phyloP scores from a whole-genome alignment of 2,797 vertebrate genomes.

The Forpus xanthops region DNA sequence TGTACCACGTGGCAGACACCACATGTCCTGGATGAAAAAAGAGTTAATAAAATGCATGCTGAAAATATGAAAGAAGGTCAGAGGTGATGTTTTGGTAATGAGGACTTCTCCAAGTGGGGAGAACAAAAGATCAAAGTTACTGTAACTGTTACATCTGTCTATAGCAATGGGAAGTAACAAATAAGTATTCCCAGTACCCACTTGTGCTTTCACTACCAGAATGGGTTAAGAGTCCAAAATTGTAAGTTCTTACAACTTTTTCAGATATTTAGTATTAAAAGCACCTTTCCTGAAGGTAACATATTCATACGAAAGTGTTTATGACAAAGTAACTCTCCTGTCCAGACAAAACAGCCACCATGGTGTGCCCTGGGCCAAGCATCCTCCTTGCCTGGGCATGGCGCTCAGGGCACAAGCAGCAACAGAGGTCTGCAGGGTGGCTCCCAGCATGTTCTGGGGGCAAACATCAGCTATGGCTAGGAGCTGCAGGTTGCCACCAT shows the following conservation, averaged over 20 bases:
- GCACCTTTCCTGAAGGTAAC: neutral
- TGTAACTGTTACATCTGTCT: constrained; percentile 56
- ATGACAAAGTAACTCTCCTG: neutral
- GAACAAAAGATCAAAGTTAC: constrained; percentile 67
- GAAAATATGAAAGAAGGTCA: constrained; percentile 73
- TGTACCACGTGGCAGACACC: constrained; percentile 58
- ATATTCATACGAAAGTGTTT: neutral
- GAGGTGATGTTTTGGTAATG: constrained; percentile 62
- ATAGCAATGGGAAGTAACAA: neutral
- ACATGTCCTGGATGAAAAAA: constrained; percentile 65
- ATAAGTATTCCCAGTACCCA: neutral
- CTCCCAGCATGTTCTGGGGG: neutral
- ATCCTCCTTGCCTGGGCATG: neutral
- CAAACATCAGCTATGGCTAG: neutral
- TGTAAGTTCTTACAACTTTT: neutral
- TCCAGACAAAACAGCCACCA: neutral
- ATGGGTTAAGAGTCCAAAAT: neutral
- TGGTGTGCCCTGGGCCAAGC: accelerated
- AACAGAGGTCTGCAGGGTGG: accelerated
- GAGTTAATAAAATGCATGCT: constrained; percentile 69
- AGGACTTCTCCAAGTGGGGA: constrained; percentile 61
- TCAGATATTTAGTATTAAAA: neutral
- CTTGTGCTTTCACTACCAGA: neutral
- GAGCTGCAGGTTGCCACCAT: accelerated
- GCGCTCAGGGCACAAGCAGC: neutral